phyloP scores from a whole-genome alignment of 2,797 vertebrate species.

The Macropus fuliginosus region DNA sequence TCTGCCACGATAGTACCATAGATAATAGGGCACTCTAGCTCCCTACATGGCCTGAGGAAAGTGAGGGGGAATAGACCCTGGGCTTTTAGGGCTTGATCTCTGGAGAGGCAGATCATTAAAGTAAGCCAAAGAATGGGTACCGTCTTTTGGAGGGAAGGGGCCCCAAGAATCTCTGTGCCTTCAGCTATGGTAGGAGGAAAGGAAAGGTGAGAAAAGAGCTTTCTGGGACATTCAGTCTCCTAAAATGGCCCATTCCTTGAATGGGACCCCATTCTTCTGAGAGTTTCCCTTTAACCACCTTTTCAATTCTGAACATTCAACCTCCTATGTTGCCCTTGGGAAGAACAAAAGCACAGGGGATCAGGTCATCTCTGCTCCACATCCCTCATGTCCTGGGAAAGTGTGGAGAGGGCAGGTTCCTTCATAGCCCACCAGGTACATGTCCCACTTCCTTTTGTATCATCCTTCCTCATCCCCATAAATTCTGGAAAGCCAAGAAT shows the following conservation, averaged over 20 bases:
- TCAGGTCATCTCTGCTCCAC: not conserved
- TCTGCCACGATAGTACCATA: not conserved
- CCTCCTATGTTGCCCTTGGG: rapidly evolving
- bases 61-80: not conserved
- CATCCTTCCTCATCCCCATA: not conserved
- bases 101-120: not conserved
- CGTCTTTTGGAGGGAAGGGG: not conserved
- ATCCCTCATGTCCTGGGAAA: not conserved
- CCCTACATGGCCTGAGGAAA: no score
- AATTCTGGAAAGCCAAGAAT: not conserved
- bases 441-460: not conserved
- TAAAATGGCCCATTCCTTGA: not conserved
- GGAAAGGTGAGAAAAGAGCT: not conserved
- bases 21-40: not conserved
- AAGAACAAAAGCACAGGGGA: not conserved
- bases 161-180: not conserved
- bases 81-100: not conserved
- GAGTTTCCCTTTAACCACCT: not conserved
- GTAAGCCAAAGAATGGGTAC: not conserved
- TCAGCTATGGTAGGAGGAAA: not conserved
- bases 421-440: not conserved
- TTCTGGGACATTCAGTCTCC: not conserved
- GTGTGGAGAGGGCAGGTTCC: no score
- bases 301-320: not conserved
- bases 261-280: not conserved